Conservation (phyloP, 2,797 vertebrate genomes). For the Poeciliopsis turneri region DNA sequence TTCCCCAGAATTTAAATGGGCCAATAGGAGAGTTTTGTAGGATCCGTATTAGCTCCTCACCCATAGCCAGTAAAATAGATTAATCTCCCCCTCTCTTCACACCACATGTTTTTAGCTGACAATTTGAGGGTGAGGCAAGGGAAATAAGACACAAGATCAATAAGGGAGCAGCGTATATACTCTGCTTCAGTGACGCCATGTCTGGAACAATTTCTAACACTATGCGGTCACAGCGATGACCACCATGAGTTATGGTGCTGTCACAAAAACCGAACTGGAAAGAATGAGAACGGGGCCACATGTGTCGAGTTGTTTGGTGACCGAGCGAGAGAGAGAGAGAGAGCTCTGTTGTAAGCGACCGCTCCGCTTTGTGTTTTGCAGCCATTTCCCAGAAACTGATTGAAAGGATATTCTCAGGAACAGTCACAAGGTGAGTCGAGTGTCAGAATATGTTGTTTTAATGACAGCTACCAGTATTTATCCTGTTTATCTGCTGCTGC, state of each 20-base stretch:
- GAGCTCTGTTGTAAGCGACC: conserved; percentile 32
- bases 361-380: conserved; percentile 63
- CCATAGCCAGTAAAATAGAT: conserved; percentile 28
- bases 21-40: conserved; percentile 19
- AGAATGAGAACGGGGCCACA: conserved; percentile 59
- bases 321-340: conserved; percentile 15
- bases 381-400: conserved; percentile 93
- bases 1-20: conserved; percentile 11
- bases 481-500: neutral
- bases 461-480: neutral
- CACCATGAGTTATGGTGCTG: conserved; percentile 64
- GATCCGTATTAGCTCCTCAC: conserved; percentile 13
- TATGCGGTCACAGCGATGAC: conserved; percentile 59
- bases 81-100: conserved; percentile 45
- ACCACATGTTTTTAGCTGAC: conserved; percentile 71
- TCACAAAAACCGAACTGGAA: conserved; percentile 34
- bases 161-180: conserved; percentile 62
- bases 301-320: conserved; percentile 53
- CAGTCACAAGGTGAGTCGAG: conserved; percentile 87
- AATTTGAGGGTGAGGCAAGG: conserved; percentile 58
- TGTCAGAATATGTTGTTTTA: conserved; percentile 2
- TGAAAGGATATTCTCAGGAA: conserved; percentile 94
- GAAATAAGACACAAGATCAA: conserved; percentile 74
- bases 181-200: conserved; percentile 66
- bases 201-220: conserved; percentile 68